Evolutionary conservation across 2,888 invertebrate genomes (phyloP).

Genomic region (Caenorhabditis sinica): DNA sequence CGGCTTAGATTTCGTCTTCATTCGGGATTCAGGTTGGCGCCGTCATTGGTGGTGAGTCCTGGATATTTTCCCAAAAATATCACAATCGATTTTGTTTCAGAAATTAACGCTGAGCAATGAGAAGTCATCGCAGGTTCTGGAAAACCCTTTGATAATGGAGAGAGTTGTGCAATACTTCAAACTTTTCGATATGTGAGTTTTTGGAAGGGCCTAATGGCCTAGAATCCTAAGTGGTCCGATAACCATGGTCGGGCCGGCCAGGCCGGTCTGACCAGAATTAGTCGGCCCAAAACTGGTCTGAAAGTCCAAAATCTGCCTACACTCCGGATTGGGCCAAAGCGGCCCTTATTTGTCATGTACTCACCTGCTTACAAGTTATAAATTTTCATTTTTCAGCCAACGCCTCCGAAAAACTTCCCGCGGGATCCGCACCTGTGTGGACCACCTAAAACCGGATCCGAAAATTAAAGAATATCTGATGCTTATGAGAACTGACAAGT

Average conservation of each 20-base stretch:
- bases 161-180: not conserved
- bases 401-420: not conserved
- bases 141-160: not conserved
- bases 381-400: not conserved
- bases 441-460: not conserved
- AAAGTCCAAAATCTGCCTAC: too few relatives aligned
- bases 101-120: conserved; percentile 1
- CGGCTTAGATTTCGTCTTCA: not conserved
- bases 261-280: too few relatives aligned
- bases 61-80: not conserved
- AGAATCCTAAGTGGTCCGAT: too few relatives aligned
- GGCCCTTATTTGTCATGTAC: too few relatives aligned
- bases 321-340: too few relatives aligned
- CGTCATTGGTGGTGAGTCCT: not conserved
- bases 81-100: not conserved
- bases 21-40: not conserved
- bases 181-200: not conserved
- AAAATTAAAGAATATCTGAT: too few relatives aligned
- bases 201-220: too few relatives aligned
- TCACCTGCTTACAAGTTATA: too few relatives aligned
- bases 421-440: not conserved
- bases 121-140: not conserved
- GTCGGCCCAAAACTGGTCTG: too few relatives aligned
- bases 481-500: too few relatives aligned
- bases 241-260: too few relatives aligned